A percentile compares a stretch with the other conserved stretches of the same genome.
phyloP scores from a whole-genome alignment of 2,888 invertebrate species.

The Chrysomela aeneicollis region DNA sequence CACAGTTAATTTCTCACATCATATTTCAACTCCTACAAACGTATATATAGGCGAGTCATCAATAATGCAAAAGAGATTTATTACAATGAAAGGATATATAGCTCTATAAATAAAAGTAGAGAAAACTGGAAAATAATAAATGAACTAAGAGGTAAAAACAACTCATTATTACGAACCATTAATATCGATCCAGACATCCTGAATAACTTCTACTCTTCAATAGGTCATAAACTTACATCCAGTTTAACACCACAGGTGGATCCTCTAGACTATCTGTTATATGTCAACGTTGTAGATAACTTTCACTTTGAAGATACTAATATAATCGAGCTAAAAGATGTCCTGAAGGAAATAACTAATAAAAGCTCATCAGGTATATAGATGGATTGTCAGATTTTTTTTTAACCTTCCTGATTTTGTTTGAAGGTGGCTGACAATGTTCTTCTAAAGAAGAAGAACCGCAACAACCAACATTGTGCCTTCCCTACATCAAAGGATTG shows the following conservation, averaged over 20 bases:
- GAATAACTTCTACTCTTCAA: not conserved
- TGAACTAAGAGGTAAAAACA: not conserved
- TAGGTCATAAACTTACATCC: not conserved
- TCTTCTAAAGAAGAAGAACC: too few relatives aligned
- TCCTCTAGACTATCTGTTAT: not conserved
- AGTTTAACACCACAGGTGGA: not conserved
- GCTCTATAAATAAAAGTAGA: not conserved
- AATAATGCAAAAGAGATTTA: not conserved
- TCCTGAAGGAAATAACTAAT: too few relatives aligned
- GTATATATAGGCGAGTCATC: not conserved
- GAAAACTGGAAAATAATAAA: constrained; percentile 1
- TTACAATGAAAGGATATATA: not conserved
- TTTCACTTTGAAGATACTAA: too few relatives aligned
- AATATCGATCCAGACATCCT: not conserved
- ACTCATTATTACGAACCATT: not conserved
- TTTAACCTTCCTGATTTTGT: too few relatives aligned
- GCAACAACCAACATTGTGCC: too few relatives aligned
- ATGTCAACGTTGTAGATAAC: too few relatives aligned
- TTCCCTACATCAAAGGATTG: too few relatives aligned
- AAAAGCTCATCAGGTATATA: too few relatives aligned
- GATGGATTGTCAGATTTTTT: too few relatives aligned
- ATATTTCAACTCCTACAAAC: not conserved
- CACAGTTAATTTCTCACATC: not conserved
- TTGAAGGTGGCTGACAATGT: too few relatives aligned
- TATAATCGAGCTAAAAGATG: too few relatives aligned